Conservation (phyloP, 1,140 invertebrate genomes). For the Papilio aristodemus region DNA sequence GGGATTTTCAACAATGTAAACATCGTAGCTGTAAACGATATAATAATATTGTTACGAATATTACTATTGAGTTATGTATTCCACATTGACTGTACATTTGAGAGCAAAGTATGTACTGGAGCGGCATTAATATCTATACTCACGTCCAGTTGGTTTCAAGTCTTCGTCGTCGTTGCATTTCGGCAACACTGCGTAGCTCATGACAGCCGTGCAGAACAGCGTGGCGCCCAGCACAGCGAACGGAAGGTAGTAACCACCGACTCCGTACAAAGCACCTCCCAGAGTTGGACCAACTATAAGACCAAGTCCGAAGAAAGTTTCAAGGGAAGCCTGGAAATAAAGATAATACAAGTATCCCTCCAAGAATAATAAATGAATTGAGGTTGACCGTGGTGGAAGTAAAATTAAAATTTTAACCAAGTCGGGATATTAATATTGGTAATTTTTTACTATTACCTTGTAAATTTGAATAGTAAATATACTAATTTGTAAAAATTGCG, state of each 20-base stretch:
- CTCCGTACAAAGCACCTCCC: constrained; percentile 89
- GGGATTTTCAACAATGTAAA: constrained; percentile 84
- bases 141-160: constrained; percentile 82
- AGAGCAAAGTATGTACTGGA: too few relatives aligned
- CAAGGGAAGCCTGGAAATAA: constrained; percentile 85
- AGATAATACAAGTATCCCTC: constrained; percentile 52
- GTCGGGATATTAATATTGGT: too few relatives aligned
- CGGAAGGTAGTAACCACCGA: constrained; percentile 92
- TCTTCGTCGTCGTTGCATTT: constrained; percentile 81
- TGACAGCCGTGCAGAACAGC: constrained; percentile 87
- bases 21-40: constrained; percentile 81
- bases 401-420: too few relatives aligned
- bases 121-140: too few relatives aligned
- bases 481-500: constrained; percentile 5
- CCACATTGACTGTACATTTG: too few relatives aligned
- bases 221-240: constrained; percentile 91
- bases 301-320: constrained; percentile 94
- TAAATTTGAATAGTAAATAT: too few relatives aligned
- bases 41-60: neutral
- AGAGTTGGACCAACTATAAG: constrained; percentile 92
- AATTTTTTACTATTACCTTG: too few relatives aligned
- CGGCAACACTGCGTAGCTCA: constrained; percentile 88
- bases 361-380: constrained; percentile 18
- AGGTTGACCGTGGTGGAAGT: too few relatives aligned
- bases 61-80: neutral